phyloP scores from a whole-genome alignment of 1,140 invertebrate genomes.

The Euwallacea similis region DNA sequence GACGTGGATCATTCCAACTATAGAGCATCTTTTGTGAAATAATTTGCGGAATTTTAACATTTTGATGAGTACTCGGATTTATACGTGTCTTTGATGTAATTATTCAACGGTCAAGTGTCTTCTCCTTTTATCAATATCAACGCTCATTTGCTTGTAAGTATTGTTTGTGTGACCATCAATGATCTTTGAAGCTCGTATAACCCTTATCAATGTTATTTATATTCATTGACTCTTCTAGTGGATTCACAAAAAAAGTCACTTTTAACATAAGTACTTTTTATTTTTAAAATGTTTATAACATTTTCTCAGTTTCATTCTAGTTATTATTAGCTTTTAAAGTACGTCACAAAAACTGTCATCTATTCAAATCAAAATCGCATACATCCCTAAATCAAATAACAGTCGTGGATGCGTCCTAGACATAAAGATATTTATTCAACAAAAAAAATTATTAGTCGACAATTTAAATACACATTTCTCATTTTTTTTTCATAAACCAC shows the following conservation, averaged over 20 bases:
- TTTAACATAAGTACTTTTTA: slow-evolving; percentile 35
- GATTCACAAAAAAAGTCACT: not conserved
- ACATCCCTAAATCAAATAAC: slow-evolving; percentile 6
- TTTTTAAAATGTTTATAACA: slow-evolving; percentile 38
- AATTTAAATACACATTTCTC: slow-evolving; percentile 1
- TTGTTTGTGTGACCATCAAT: too few relatives aligned
- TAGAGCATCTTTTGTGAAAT: slow-evolving; percentile 52
- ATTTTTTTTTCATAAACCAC: slow-evolving; percentile 6
- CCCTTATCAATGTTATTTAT: too few relatives aligned
- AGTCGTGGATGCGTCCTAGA: slow-evolving; percentile 8
- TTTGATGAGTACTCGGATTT: too few relatives aligned
- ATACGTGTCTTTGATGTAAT: too few relatives aligned
- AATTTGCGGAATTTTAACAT: slow-evolving; percentile 45
- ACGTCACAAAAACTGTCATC: slow-evolving; percentile 16
- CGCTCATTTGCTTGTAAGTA: too few relatives aligned
- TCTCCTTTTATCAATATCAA: too few relatives aligned
- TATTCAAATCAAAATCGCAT: slow-evolving; percentile 9
- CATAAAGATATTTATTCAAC: not conserved
- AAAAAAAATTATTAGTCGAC: not conserved
- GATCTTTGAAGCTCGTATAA: too few relatives aligned
- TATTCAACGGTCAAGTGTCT: too few relatives aligned
- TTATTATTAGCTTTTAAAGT: slow-evolving; percentile 1
- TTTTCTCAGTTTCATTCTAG: slow-evolving; percentile 33
- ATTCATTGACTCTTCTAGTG: too few relatives aligned
- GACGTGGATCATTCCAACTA: slow-evolving; percentile 80